Conservation (phyloP, 1,140 invertebrate genomes). For the Neodiprion virginianus region DNA sequence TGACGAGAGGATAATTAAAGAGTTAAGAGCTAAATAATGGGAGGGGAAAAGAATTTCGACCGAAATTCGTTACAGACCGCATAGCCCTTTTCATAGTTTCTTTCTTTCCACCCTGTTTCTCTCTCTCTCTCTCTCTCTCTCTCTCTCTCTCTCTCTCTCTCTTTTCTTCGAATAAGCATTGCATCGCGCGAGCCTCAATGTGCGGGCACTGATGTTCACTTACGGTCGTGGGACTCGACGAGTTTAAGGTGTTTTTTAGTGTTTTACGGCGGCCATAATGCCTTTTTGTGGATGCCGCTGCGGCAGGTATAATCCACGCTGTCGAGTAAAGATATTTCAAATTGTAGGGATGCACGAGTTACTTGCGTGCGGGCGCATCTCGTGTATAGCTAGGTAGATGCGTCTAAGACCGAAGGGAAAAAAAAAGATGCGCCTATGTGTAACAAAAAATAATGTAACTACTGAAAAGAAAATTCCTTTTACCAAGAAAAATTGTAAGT, state of each 20-base stretch:
- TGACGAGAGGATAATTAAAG: no score
- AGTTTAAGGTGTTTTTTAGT: slow-evolving; percentile 49
- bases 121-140: no score
- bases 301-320: background rate
- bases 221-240: slow-evolving; percentile 39
- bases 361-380: no score
- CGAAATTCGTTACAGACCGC: no score
- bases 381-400: background rate
- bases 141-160: no score
- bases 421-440: background rate
- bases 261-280: slow-evolving; percentile 57
- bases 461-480: slow-evolving; percentile 18
- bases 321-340: background rate
- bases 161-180: no score
- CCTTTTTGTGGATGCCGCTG: slow-evolving; percentile 42
- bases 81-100: no score
- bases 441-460: slow-evolving; percentile 13
- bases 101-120: no score
- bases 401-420: slow-evolving; percentile 16
- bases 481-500: background rate
- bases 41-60: no score
- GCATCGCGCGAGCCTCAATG: slow-evolving; percentile 37
- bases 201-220: slow-evolving; percentile 55
- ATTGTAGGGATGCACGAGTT: slow-evolving; percentile 39
- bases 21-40: no score